Evolutionary conservation across 2,797 vertebrate genomes (phyloP), one percentile per base, ranked within the genome.

Genomic region (Acanthopagrus latus): DNA sequence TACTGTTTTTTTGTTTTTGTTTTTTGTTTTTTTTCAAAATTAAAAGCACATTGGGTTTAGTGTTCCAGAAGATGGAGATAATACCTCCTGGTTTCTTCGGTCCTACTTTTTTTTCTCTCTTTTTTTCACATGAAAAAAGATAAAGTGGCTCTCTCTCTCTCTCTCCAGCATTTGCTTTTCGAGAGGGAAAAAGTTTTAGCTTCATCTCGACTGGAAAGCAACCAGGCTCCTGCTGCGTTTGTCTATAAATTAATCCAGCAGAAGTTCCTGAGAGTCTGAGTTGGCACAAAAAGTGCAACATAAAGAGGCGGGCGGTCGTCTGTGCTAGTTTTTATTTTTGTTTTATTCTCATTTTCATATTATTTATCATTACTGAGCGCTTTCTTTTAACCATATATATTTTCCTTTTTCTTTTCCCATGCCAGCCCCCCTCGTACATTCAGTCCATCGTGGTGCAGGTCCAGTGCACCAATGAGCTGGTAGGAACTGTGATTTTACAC

Each of bases 401-500:
- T 64, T 3, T 62, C 17, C 50, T 57, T 23, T 44, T n/a, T 33
- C 16, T 57, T n/a, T 41, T 12, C 21, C 18, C 74, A 33, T 76
- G 68, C 5, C 93, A 99, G 98, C 98, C 98, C 0, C 98, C 98
- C 0, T 82, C 93, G 27, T 97, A 95, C 52, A 98, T 99, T 66
- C 97, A 97, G 8, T 98, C 97, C 86, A 97, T 99, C 1, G 98
- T 98, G 87, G 98, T 99, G 58, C 95, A 98, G 91, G 97, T 99
- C 38, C 97, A 99, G 90, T 99, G 98, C 1, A 92, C 96, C 73
- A 99, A 99, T 85, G 95, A 95, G 86, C 96, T 98, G 78, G 96
- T 98, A 0, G 97, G 97, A 73, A 99, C 96, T 0, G 80, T 99
- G 62, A 99, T 99, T 87, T 94, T 97, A 80, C 98, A 99, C 0